A percentile compares a stretch with the other conserved stretches of the same genome.
phyloP scores from a whole-genome alignment of 2,888 invertebrate genomes.

The Panzeria rudis region DNA sequence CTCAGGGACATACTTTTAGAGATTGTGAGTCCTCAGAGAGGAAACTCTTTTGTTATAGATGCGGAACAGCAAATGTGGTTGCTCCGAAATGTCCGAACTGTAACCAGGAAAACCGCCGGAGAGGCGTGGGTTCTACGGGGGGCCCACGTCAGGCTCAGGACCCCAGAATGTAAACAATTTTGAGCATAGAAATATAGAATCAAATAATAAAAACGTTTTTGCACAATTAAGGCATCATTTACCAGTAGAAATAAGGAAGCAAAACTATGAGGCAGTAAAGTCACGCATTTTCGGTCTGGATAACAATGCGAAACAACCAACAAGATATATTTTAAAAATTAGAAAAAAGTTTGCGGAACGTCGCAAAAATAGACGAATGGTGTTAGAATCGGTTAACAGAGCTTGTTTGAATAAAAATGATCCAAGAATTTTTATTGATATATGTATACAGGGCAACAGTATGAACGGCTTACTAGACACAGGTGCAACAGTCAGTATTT shows the following conservation, averaged over 20 bases:
- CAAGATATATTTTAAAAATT: not conserved
- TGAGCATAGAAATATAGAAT: not conserved
- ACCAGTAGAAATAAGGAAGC: not conserved
- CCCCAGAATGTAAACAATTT: not conserved
- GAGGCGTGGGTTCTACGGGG: not conserved
- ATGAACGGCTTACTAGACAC: not conserved
- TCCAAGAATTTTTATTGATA: not conserved
- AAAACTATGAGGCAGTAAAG: not conserved
- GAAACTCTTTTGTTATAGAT: too few species aligned
- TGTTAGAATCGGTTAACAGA: not conserved
- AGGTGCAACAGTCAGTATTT: constrained; percentile 2
- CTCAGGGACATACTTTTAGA: too few species aligned
- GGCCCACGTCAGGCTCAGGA: constrained; percentile 1
- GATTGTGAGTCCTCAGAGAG: too few species aligned
- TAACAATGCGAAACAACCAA: not conserved
- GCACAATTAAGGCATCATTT: constrained; percentile 9
- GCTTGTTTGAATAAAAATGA: not conserved
- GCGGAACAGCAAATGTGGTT: too few species aligned
- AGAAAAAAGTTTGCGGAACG: not conserved
- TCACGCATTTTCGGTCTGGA: not conserved
- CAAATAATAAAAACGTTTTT: too few species aligned
- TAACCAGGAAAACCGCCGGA: not conserved
- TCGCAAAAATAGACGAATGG: not conserved
- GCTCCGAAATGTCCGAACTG: not conserved
- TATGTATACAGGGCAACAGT: not conserved